Conservation (phyloP, 1,140 invertebrate species). For the Drosophila novamexicana region DNA sequence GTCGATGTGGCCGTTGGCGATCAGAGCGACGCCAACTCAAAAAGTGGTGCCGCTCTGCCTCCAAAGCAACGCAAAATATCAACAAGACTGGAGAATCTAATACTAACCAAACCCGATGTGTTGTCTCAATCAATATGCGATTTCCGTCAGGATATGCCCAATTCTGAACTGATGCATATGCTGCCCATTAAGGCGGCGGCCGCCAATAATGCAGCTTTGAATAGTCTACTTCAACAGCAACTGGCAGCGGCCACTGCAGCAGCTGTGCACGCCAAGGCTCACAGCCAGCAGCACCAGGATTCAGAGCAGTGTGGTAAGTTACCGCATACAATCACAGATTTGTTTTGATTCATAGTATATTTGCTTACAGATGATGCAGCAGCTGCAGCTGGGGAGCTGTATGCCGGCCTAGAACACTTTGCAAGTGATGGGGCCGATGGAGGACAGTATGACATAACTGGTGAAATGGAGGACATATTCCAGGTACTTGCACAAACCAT, state of each 20-base stretch:
- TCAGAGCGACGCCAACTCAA: slow-evolving; percentile 34
- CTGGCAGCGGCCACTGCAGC: slow-evolving; percentile 61
- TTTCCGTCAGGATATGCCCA: slow-evolving; percentile 69
- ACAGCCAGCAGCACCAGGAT: slow-evolving; percentile 35
- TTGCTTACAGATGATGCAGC: slow-evolving; percentile 52
- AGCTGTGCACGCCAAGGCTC: slow-evolving; percentile 67
- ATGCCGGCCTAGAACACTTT: slow-evolving; percentile 65
- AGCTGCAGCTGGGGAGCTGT: slow-evolving; percentile 47
- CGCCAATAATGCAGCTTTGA: slow-evolving; percentile 63
- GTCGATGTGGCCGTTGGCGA: slow-evolving; percentile 53
- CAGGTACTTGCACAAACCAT: slow-evolving; percentile 46
- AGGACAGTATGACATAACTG: slow-evolving; percentile 66
- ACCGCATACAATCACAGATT: too few relatives aligned
- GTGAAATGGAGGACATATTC: slow-evolving; percentile 83
- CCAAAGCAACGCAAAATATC: slow-evolving; percentile 69
- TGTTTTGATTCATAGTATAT: not conserved
- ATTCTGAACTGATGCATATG: slow-evolving; percentile 73
- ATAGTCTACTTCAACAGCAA: slow-evolving; percentile 65
- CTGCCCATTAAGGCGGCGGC: slow-evolving; percentile 71
- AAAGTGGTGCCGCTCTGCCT: slow-evolving; percentile 47
- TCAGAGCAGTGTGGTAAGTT: slow-evolving; percentile 52
- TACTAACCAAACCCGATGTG: slow-evolving; percentile 65
- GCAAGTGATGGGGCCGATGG: slow-evolving; percentile 57
- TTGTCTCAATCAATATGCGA: slow-evolving; percentile 69
- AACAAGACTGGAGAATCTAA: slow-evolving; percentile 72